These are phyloP conservation scores for Beris chalybata DNA, from an alignment of 2,888 invertebrate genomes.

Conservation along the genomic window DNA sequence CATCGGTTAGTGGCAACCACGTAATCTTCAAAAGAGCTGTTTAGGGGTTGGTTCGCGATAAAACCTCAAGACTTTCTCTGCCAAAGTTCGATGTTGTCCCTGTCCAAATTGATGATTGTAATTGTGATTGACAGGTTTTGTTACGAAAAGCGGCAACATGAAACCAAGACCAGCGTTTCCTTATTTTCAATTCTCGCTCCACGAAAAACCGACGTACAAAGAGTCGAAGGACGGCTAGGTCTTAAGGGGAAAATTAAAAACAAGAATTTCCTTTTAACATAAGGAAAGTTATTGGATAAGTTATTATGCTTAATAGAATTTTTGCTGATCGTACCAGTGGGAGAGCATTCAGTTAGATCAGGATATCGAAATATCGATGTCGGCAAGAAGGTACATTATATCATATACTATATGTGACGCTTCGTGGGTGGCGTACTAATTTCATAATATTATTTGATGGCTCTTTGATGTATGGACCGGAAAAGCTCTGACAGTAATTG, in stretches of 20 bases:
- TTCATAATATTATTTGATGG: constrained; percentile 9
- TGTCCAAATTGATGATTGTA: constrained; percentile 27
- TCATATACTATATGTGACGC: neutral
- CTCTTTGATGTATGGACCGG: constrained; percentile 2
- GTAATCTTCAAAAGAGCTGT: too few species aligned
- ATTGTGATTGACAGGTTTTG: constrained; percentile 25
- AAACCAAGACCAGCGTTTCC: neutral
- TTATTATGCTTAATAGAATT: constrained; percentile 11
- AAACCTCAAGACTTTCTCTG: constrained; percentile 1
- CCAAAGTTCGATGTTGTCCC: constrained; percentile 11
- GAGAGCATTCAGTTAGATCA: neutral
- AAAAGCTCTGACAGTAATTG: constrained; percentile 8
- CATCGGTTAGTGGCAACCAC: neutral
- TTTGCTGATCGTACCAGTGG: too few species aligned
- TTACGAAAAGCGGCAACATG: neutral
- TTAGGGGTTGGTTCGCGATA: neutral
- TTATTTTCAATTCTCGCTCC: neutral
- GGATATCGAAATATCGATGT: constrained; percentile 8
- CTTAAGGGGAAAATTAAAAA: constrained; percentile 16
- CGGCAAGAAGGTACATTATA: neutral
- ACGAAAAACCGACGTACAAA: constrained; percentile 1
- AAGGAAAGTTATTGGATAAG: constrained; percentile 13
- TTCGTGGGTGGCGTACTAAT: constrained; percentile 9
- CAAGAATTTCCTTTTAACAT: constrained; percentile 24
- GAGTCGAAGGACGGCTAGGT: neutral